Conservation (phyloP, 2,888 invertebrate species). For the Lordiphosa andalusiaca region DNA sequence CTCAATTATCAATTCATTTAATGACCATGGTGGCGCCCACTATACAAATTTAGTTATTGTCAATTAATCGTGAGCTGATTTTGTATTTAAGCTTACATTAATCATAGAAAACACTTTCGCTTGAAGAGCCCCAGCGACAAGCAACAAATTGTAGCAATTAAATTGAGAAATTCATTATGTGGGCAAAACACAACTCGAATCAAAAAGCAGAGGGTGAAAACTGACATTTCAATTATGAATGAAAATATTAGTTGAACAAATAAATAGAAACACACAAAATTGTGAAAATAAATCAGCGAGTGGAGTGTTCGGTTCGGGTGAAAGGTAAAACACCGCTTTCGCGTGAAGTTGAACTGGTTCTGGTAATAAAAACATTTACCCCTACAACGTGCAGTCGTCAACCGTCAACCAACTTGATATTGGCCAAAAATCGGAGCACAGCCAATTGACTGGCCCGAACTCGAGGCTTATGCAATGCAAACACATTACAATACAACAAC, state of each 20-base stretch:
- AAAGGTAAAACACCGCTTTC: slow-evolving; percentile 54
- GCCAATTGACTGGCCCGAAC: slow-evolving; percentile 68
- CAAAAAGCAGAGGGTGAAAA: slow-evolving; percentile 6
- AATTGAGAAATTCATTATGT: slow-evolving; percentile 36
- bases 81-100: slow-evolving; percentile 38
- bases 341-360: slow-evolving; percentile 64
- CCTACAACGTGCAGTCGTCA: slow-evolving; percentile 38
- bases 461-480: slow-evolving; percentile 54
- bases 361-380: slow-evolving; percentile 42
- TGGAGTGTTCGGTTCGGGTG: slow-evolving; percentile 45
- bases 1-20: slow-evolving; percentile 25
- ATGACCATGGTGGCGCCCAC: slow-evolving; percentile 38
- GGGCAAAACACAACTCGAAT: slow-evolving; percentile 22
- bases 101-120: slow-evolving; percentile 56
- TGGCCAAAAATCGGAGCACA: slow-evolving; percentile 71
- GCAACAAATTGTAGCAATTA: slow-evolving; percentile 62
- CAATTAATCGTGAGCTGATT: slow-evolving; percentile 41
- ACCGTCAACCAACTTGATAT: slow-evolving; percentile 49
- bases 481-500: slow-evolving; percentile 28
- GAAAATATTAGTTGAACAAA: slow-evolving; percentile 31
- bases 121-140: slow-evolving; percentile 31
- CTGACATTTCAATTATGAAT: slow-evolving; percentile 43
- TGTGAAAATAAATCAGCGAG: slow-evolving; percentile 10
- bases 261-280: slow-evolving; percentile 10
- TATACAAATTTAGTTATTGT: slow-evolving; percentile 24